Evolutionary conservation across 2,113 vertebrate genomes (phyloP), one percentile per base, ranked within the genome.

Genomic region (Salvelinus alpinus): DNA sequence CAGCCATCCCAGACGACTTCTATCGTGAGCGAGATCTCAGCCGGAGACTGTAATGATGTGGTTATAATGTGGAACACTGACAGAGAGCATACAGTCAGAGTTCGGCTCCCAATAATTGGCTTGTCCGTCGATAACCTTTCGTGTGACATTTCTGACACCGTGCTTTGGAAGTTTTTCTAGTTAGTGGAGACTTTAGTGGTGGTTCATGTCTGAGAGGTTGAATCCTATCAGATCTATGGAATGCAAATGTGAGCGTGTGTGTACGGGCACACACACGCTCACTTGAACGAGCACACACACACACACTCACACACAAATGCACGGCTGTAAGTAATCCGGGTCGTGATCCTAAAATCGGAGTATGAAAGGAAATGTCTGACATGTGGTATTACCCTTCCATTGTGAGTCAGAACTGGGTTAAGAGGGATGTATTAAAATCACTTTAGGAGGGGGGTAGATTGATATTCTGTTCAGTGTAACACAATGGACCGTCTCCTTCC

Each of bases 281-380:
- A 59, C 54, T 18, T 54, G 27, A 25, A 31, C 16, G 8, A 34
- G 62, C 48, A 13, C 65, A 72, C 76, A 62, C 75, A 60, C 18
- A 44, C 62, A 31, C 71, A 64, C 31, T 51, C 47, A 51, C 73
- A 29, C 24, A 67, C 38, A 44, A 8, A 44, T 9, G 38, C 38
- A 44, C 9, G 9, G 67, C 64, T 65, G 11, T 75, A 78, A 44
- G 38, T 44, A 44, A 79, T 62, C 69, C 2, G 14, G 76, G 64
- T 74, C 44, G 59, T 6, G 51, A 67, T 65, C 38, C 62, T 69
- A 34, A 81, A 75, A 79, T 57, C 77, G 34, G 67, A 51, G 64
- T 77, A 74, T 79, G 80, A 81, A 83, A 83, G 57, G 31, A 64
- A 81, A 16, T 34, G 59, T 79, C 73, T 80, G 71, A 77, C 77